Evolutionary conservation across 2,888 invertebrate genomes (phyloP).

Genomic region (Eristalinus aeneus): DNA sequence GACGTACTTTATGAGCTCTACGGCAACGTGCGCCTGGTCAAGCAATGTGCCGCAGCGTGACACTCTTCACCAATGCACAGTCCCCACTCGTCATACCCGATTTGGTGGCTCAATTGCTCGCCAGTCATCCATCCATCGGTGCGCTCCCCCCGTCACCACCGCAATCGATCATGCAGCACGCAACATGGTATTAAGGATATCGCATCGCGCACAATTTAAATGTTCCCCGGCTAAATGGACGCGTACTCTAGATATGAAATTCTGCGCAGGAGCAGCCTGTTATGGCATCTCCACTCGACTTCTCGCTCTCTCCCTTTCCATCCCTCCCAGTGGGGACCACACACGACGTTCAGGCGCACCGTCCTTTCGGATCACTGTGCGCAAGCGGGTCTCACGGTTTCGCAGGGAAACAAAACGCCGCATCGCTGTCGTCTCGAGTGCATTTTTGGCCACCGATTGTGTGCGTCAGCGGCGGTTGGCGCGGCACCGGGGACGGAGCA

Average conservation of each 20-base stretch:
- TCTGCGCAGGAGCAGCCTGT: constrained; percentile 55
- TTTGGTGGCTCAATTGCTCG: constrained; percentile 14
- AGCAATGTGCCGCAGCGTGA: background rate
- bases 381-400: constrained; percentile 59
- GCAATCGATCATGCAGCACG: constrained; percentile 63
- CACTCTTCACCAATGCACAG: background rate
- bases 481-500: background rate
- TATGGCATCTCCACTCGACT: constrained; percentile 25
- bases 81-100: background rate
- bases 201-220: constrained; percentile 68
- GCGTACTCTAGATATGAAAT: constrained; percentile 61
- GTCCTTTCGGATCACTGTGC: constrained; percentile 59
- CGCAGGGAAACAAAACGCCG: background rate
- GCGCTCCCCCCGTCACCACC: background rate
- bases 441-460: constrained; percentile 37
- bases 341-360: constrained; percentile 66
- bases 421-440: constrained; percentile 4
- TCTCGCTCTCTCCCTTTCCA: constrained; percentile 23
- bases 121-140: background rate
- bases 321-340: constrained; percentile 48
- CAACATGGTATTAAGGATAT: constrained; percentile 54
- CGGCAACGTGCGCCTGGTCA: too few species aligned
- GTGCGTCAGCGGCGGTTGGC: background rate
- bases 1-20: too few species aligned
- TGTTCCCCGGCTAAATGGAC: constrained; percentile 63